Evolutionary conservation across 2,888 invertebrate genomes (phyloP).

Genomic region (Bruchidius siliquastri): DNA sequence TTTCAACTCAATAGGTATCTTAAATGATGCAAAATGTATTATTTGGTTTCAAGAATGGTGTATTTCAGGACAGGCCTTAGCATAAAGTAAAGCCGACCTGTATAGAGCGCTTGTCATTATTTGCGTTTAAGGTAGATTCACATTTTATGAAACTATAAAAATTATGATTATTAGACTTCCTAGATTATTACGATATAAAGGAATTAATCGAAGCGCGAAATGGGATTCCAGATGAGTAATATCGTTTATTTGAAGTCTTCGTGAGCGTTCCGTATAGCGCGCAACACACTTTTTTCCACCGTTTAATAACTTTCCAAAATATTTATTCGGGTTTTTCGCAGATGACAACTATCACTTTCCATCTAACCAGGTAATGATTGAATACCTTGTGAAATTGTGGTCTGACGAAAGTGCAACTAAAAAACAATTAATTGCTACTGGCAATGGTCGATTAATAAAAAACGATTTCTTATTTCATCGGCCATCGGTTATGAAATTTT

Average conservation of each 20-base stretch:
- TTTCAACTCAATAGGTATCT: too few species aligned
- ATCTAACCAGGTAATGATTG: not conserved
- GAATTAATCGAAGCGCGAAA: too few species aligned
- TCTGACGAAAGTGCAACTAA: not conserved
- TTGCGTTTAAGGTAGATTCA: too few species aligned
- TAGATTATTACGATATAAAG: too few species aligned
- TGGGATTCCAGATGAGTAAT: not conserved
- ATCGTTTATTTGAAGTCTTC: not conserved
- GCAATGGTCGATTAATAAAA: not conserved
- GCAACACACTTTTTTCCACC: not conserved
- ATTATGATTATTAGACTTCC: too few species aligned
- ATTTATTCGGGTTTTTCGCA: not conserved
- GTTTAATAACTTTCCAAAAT: not conserved
- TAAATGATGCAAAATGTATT: too few species aligned
- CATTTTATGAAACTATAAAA: too few species aligned
- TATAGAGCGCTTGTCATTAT: too few species aligned
- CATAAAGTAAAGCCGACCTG: too few species aligned
- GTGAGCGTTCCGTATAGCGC: not conserved
- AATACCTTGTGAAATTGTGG: not conserved
- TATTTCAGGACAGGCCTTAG: too few species aligned
- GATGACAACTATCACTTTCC: not conserved
- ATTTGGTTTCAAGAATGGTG: too few species aligned
- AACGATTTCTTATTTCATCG: not conserved
- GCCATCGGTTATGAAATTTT: not conserved
- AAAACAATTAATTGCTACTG: not conserved